These are phyloP conservation scores for Amphipyra tragopoginis DNA, from an alignment of 2,888 invertebrate genomes.

Conservation along the genomic window DNA sequence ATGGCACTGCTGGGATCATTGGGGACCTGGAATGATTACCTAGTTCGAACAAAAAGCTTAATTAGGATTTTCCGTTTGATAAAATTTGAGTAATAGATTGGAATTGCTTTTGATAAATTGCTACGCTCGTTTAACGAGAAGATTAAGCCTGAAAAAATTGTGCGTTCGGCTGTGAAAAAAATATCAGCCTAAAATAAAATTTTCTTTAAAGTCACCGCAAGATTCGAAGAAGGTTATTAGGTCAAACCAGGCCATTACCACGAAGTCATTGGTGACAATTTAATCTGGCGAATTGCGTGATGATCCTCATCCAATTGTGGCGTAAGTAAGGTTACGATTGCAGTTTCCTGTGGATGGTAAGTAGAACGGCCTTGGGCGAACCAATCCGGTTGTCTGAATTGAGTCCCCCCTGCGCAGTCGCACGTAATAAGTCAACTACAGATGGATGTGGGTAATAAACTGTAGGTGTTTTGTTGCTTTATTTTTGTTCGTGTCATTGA, in stretches of 20 bases:
- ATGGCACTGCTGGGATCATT: not conserved
- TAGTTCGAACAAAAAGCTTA: constrained; percentile 14
- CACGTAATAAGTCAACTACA: constrained; percentile 26
- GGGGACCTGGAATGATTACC: constrained; percentile 10
- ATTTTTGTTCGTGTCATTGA: constrained; percentile 28
- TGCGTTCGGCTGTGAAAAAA: not conserved
- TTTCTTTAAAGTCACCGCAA: not conserved
- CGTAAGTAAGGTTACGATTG: constrained; percentile 35
- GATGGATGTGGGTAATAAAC: constrained; percentile 22
- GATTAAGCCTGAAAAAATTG: not conserved
- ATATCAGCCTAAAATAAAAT: not conserved
- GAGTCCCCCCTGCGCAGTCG: constrained; percentile 36
- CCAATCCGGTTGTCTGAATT: constrained; percentile 31
- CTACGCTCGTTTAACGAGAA: not conserved
- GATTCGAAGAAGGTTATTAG: not conserved
- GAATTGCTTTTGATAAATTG: constrained; percentile 17
- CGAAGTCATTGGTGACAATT: constrained; percentile 15
- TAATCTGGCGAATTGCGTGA: constrained; percentile 33
- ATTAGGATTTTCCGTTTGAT: constrained; percentile 15
- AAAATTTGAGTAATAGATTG: constrained; percentile 10
- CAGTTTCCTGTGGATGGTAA: constrained; percentile 40
- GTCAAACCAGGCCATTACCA: constrained; percentile 20
- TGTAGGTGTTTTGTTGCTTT: constrained; percentile 23
- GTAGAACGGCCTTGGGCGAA: constrained; percentile 39
- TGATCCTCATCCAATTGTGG: constrained; percentile 37